A percentile compares a stretch with the other conserved stretches of the same genome.
Conservation (phyloP, 2,797 vertebrate genomes). For the Pantherophis vulpinus region DNA sequence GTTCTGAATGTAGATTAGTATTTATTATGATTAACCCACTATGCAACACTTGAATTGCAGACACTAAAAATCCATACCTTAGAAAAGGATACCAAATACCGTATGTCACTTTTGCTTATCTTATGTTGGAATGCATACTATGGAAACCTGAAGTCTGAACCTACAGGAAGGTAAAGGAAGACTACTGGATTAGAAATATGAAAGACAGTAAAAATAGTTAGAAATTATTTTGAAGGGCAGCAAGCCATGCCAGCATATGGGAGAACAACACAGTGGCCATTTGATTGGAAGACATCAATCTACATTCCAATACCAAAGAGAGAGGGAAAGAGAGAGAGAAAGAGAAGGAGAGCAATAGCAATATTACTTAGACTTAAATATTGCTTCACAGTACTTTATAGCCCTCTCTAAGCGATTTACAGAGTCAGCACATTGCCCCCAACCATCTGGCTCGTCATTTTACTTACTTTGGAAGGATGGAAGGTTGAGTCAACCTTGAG, state of each 20-base stretch:
- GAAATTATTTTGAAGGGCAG: background rate
- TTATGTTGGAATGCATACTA: background rate
- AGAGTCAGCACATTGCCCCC: too few relatives aligned
- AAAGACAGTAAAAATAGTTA: background rate
- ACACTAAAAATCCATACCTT: background rate
- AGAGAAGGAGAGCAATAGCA: too few relatives aligned
- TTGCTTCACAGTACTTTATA: too few relatives aligned
- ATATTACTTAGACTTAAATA: too few relatives aligned
- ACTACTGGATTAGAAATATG: background rate
- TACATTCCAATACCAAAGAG: background rate
- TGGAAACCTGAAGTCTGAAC: background rate
- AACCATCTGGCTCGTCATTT: too few relatives aligned
- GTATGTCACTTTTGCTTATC: background rate
- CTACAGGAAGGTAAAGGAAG: background rate
- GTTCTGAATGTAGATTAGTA: background rate
- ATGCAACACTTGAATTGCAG: fast-evolving
- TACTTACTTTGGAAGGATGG: too few relatives aligned
- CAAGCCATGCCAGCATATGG: background rate
- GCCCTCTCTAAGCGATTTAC: too few relatives aligned
- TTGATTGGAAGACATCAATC: background rate
- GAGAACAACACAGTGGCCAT: background rate
- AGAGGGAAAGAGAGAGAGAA: background rate
- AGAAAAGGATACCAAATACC: background rate
- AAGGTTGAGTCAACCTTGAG: too few relatives aligned
- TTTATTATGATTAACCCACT: background rate